Evolutionary conservation across 1,140 invertebrate species (phyloP).

Genomic region (Heliconius hewitsoni): DNA sequence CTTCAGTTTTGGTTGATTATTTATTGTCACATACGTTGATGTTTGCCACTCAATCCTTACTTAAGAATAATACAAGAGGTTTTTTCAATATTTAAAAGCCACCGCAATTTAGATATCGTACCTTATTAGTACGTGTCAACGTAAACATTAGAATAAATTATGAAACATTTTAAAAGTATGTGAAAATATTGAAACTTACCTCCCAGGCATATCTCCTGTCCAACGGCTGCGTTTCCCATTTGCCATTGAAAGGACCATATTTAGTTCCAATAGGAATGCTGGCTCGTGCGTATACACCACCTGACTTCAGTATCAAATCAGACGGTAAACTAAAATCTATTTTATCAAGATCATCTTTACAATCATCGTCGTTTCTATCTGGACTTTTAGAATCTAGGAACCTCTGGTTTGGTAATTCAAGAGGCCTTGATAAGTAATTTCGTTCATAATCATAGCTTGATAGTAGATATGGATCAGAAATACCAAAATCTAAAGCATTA

Average conservation of each 20-base stretch:
- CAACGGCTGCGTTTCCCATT: constrained; percentile 84
- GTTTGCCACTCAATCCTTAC: constrained; percentile 61
- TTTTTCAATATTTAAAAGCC: constrained; percentile 36
- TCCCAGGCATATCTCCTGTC: constrained; percentile 87
- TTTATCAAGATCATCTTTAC: constrained; percentile 52
- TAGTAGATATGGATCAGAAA: constrained; percentile 65
- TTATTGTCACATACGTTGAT: constrained; percentile 59
- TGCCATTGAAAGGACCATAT: constrained; percentile 87
- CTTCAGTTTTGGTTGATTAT: constrained; percentile 59
- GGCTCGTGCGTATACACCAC: constrained; percentile 82
- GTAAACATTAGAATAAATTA: constrained; percentile 15
- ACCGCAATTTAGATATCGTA: constrained; percentile 24
- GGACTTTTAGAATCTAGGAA: constrained; percentile 60
- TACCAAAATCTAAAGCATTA: constrained; percentile 61
- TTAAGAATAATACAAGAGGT: constrained; percentile 57
- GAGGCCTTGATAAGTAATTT: constrained; percentile 54
- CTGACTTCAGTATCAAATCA: constrained; percentile 76
- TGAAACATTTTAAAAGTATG: not conserved
- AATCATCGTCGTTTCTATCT: constrained; percentile 58
- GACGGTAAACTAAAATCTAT: constrained; percentile 58
- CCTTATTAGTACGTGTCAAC: constrained; percentile 33
- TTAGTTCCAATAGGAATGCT: constrained; percentile 83
- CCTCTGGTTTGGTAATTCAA: constrained; percentile 59
- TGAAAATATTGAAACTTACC: constrained; percentile 81
- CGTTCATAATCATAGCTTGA: constrained; percentile 60